Conservation (phyloP, 2,888 invertebrate species). For the Euplagia quadripunctaria region DNA sequence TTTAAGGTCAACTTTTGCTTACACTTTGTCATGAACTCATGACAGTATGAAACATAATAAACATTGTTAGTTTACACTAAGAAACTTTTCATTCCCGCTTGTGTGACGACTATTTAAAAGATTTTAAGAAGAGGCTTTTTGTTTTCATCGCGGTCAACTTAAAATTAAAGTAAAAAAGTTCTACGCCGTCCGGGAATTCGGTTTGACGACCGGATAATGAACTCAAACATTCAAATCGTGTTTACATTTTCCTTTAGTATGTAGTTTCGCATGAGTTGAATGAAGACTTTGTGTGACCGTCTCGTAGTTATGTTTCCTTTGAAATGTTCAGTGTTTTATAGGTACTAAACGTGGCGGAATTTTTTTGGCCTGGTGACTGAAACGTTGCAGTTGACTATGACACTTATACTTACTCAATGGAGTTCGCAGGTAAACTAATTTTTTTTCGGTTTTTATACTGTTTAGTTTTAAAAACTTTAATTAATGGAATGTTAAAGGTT, state of each 20-base stretch:
- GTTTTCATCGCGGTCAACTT: background rate
- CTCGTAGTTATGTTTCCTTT: background rate
- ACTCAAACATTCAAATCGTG: background rate
- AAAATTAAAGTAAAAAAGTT: background rate
- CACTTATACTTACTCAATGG: background rate
- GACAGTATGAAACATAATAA: background rate
- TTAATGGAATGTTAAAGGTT: no score
- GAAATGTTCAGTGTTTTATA: background rate
- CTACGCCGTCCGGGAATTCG: background rate
- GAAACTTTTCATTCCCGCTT: background rate
- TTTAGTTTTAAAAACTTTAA: background rate
- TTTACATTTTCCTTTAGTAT: constrained; percentile 2
- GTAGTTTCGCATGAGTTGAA: background rate
- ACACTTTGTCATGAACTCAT: no score
- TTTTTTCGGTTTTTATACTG: background rate
- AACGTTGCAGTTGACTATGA: background rate
- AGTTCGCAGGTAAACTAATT: background rate
- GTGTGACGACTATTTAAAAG: background rate
- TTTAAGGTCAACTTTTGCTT: background rate
- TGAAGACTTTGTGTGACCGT: background rate
- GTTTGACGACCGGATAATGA: constrained; percentile 7
- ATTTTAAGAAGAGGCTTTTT: background rate
- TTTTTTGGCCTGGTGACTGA: background rate
- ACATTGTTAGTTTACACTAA: no score
- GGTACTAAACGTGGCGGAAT: background rate